phyloP scores from a whole-genome alignment of 2,113 vertebrate species.

The Hucho hucho region DNA sequence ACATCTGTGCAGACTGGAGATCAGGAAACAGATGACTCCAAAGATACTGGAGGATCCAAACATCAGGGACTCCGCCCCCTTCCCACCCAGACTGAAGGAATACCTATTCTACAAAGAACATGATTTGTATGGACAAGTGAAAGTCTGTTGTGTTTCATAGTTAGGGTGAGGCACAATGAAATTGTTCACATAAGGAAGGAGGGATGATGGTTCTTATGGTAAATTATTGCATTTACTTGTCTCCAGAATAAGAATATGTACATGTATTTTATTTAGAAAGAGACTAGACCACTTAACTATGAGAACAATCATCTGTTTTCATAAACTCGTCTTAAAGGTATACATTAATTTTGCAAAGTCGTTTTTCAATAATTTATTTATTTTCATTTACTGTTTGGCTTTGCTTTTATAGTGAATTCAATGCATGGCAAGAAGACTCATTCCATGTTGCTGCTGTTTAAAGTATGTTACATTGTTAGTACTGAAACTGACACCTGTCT shows the following conservation, averaged over 20 bases:
- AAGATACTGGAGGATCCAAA: conserved; percentile 63
- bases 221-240: no score
- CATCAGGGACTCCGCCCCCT: conserved; percentile 62
- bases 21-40: conserved; percentile 77
- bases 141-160: not conserved
- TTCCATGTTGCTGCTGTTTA: not conserved
- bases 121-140: conserved; percentile 73
- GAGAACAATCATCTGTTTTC: no score
- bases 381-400: not conserved
- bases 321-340: no score
- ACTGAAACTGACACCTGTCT: not conserved
- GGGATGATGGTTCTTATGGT: no score
- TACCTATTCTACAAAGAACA: conserved; percentile 85
- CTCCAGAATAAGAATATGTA: no score
- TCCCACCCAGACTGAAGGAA: conserved; percentile 77
- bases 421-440: not conserved
- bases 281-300: no score
- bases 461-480: not conserved
- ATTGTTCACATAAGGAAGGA: no score
- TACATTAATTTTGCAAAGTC: not conserved
- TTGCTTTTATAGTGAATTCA: not conserved
- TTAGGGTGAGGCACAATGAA: no score
- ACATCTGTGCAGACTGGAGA: conserved; percentile 82
- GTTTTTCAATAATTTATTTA: not conserved
- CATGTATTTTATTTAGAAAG: no score